Base-by-base conservation (phyloP, 2,888 invertebrate species). In the Baccha elongata region DNA sequence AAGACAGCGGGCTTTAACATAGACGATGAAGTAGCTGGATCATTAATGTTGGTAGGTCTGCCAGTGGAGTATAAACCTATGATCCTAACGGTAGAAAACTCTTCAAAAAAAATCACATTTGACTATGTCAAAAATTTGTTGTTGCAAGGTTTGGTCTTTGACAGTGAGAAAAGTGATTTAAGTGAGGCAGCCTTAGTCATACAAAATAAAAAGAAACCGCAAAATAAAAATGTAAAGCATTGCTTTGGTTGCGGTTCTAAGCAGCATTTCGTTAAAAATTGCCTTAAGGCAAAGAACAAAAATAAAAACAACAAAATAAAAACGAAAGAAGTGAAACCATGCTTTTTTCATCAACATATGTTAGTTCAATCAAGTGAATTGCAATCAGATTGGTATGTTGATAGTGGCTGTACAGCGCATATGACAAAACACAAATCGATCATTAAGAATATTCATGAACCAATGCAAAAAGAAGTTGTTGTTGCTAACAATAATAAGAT, bases 171-270 rank as follows among this genome's bases (percentile, higher is more conserved):
- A 4, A 32, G 32, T 17, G 19, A 13, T 21, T 35, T 23, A 40
- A 50, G 37, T 17, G 40, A 35, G 46, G 32, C 73, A 3, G 52
- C 52, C 17, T 52, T 52, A 2, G 52, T 2, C 10, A 15, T 52
- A 21, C 35, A 35, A 53, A 37, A 19, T 8, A 53, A 35, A 50
- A n/a, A n/a, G n/a, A 74, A 53, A 64, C 6, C 10, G 1, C 29
- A 74, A 46, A 21, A 26, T 2, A 74, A 17, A 17, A 53, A 37
- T 6, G 48, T 23, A 10, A 74, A 55, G n/a, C 44, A 65, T 62
- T 72, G 58, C 7, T 64, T 64, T 65, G 78, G 78, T 19, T 78
- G 78, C 29, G 76, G 64, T 44, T 71, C 46, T 23, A 62, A 60
- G 6, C 69, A 48, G 37, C 55, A 68, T 46, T 58, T 23, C 26